These are phyloP conservation scores for Heliconius charithonia DNA, from an alignment of 2,888 invertebrate genomes.

Conservation along the genomic window DNA sequence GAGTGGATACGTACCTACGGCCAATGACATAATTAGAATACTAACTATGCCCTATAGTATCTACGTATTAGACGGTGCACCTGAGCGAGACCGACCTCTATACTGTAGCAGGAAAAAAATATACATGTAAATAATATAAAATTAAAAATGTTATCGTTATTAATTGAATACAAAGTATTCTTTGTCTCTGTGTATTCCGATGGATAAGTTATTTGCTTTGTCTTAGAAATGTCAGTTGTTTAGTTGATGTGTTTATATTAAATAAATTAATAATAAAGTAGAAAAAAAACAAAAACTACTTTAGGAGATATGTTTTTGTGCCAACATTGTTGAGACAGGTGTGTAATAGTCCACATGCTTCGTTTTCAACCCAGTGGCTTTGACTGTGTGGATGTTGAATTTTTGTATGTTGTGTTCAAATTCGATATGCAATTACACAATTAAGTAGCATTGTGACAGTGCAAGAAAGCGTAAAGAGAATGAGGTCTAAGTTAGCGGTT, in stretches of 20 bases:
- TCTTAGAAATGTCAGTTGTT: not conserved
- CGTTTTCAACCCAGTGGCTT: too few relatives aligned
- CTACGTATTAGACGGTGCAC: constrained; percentile 47
- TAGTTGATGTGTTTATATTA: not conserved
- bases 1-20: constrained; percentile 46
- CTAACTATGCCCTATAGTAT: constrained; percentile 48
- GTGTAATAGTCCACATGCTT: too few relatives aligned
- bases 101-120: constrained; percentile 7
- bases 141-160: not conserved
- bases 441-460: not conserved
- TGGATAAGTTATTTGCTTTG: not conserved
- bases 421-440: not conserved
- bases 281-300: not conserved
- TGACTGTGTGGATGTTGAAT: too few relatives aligned
- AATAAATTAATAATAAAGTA: not conserved
- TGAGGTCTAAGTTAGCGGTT: not conserved
- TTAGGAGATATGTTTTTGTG: not conserved
- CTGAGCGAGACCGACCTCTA: constrained; percentile 41
- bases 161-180: constrained; percentile 6
- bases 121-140: constrained; percentile 20
- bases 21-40: constrained; percentile 54
- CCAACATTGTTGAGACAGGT: too few relatives aligned
- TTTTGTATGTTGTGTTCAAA: not conserved
- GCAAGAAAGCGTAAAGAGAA: not conserved
- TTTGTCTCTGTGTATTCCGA: not conserved